Evolutionary conservation across 2,888 invertebrate species (phyloP), one percentile per base, ranked within the genome.

Genomic region (Campaea margaritaria): DNA sequence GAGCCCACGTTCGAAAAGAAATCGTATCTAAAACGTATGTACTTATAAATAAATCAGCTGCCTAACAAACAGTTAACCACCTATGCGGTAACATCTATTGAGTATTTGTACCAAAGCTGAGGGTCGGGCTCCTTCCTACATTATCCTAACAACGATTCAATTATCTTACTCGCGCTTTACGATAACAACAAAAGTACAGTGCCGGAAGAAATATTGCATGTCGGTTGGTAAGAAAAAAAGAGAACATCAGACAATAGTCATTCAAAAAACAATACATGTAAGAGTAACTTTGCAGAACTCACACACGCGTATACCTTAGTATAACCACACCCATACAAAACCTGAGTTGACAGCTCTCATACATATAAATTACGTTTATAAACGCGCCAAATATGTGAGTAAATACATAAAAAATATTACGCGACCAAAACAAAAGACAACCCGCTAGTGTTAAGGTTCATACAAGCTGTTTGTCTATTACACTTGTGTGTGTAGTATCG

Each of bases 51-150:
- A 67, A 74, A 73, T 78, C 72, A 85, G 83, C 83, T 83, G 85
- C 85, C 82, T 79, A 56, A 57, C 28, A 47, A 41, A 58, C 75
- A 70, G 69, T 69, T 74, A 71, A 78, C 75, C 68, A 77, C 81
- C 21, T 42, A 45, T 34, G 41, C 49, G 86, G 88, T 88, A 89
- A 87, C 87, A 80, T 79, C 80, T 86, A 87, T 82, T 86, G 89
- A 91, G 89, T 90, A 89, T 91, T 91, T 91, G 90, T 90, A 90
- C 91, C 91, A 83, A 87, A 82, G 79, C 81, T 79, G 80, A 79
- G 79, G 79, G 80, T 83, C 76, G 78, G 80, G 79, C 77, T 56
- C 45, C 36, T 57, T 47, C 41, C 39, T 64, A 62, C 9, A 50
- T 43, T 55, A 59, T 57, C 47, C 59, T 62, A 66, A 60, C n/a